Evolutionary conservation across 92 coral and sea anemone genomes (phyloP).

Genomic region (Porites divaricata): DNA sequence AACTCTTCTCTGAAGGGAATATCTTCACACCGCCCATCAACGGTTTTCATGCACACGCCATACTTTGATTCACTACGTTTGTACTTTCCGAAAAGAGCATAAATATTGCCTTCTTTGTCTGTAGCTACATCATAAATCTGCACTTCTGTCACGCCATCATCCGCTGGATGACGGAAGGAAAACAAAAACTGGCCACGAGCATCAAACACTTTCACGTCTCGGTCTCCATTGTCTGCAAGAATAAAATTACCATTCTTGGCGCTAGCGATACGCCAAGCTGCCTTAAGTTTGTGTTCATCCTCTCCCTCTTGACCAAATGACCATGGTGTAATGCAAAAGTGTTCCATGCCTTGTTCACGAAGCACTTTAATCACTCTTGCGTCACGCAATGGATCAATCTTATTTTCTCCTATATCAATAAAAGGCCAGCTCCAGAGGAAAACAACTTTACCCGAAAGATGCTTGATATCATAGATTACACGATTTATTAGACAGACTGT

Average conservation of each 20-base stretch:
- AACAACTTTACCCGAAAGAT: background rate
- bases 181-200: conserved; percentile 39
- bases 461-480: conserved; percentile 29
- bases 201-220: conserved; percentile 48
- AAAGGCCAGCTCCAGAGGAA: conserved; percentile 13
- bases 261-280: conserved; percentile 45
- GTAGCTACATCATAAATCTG: conserved; percentile 24
- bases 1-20: background rate
- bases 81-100: background rate
- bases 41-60: background rate
- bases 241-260: conserved; percentile 42
- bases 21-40: background rate
- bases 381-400: conserved; percentile 32
- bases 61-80: background rate
- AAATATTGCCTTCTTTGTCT: conserved; percentile 32
- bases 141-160: background rate
- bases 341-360: background rate
- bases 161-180: conserved; percentile 3
- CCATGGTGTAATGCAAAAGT: background rate
- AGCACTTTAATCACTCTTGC: background rate
- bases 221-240: conserved; percentile 44
- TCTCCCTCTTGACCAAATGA: conserved; percentile 13
- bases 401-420: background rate
- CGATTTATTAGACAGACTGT: conserved; percentile 26
- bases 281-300: conserved; percentile 16